Conservation (phyloP, 2,113 vertebrate species). For the Eolophus roseicapilla region DNA sequence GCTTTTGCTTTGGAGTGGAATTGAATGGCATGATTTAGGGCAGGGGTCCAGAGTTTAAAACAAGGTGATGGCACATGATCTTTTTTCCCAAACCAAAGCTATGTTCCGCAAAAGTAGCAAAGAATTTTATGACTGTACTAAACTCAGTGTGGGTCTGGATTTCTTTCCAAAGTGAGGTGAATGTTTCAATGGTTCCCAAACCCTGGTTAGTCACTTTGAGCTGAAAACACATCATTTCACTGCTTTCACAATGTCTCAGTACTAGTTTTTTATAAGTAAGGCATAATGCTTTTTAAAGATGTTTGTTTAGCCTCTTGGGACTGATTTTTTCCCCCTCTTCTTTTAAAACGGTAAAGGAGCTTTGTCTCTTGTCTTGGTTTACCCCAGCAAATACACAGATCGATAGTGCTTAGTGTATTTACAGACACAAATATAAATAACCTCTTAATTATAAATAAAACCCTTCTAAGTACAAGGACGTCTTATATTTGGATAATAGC, state of each 20-base stretch:
- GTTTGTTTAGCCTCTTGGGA: constrained; percentile 4
- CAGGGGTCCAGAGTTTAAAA: background rate
- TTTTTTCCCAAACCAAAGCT: background rate
- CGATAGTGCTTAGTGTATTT: constrained; percentile 61
- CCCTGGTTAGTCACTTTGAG: background rate
- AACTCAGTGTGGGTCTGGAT: background rate
- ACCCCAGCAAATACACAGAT: constrained; percentile 49
- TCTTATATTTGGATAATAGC: constrained; percentile 12
- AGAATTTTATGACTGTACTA: background rate
- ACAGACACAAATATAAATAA: constrained; percentile 55
- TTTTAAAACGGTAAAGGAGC: constrained; percentile 31
- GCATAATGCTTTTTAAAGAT: constrained; percentile 24
- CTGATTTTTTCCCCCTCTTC: background rate
- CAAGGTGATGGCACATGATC: background rate
- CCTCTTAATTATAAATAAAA: constrained; percentile 57
- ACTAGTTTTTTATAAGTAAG: background rate
- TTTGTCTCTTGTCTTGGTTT: constrained; percentile 51
- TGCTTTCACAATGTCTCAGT: background rate
- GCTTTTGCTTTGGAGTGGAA: background rate
- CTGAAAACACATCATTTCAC: background rate
- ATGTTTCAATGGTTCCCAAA: background rate
- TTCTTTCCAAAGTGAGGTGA: background rate
- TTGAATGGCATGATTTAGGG: background rate
- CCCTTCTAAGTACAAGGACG: constrained; percentile 16
- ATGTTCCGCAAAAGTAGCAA: background rate